Percentiles rank a stretch among this genome's conserved stretches.
These are phyloP conservation scores for Saiga tatarica DNA, from an alignment of 2,113 vertebrate genomes.

Conservation along the genomic window DNA sequence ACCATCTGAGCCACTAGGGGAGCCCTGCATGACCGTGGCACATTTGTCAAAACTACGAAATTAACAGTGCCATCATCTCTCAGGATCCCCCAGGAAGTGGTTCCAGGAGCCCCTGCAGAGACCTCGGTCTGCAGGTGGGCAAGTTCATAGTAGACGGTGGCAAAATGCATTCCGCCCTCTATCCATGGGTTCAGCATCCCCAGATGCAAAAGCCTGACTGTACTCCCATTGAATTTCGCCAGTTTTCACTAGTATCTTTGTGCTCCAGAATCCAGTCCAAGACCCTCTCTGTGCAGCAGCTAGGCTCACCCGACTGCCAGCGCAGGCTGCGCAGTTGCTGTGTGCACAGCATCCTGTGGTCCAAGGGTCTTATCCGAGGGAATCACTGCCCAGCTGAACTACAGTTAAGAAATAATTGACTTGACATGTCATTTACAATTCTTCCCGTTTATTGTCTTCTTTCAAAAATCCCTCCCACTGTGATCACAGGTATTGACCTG, in stretches of 20 bases:
- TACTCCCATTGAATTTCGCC: background rate
- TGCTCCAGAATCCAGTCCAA: background rate
- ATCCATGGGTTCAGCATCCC: background rate
- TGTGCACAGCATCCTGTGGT: accelerated
- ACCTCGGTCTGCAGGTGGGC: background rate
- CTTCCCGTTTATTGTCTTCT: background rate
- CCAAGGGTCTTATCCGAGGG: background rate
- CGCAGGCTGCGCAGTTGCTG: accelerated
- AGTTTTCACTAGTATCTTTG: background rate
- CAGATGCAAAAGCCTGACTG: background rate
- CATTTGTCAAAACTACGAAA: background rate
- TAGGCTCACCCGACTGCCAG: background rate
- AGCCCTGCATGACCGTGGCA: background rate
- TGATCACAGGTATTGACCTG: background rate
- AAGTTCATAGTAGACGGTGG: background rate
- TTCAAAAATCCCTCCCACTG: background rate
- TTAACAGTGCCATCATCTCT: background rate
- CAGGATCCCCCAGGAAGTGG: background rate
- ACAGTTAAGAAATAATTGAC: background rate
- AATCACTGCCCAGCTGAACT: background rate
- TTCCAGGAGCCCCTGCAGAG: background rate
- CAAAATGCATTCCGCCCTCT: too few relatives aligned
- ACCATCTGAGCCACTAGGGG: background rate
- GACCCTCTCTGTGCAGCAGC: background rate
- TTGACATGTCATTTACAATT: background rate